phyloP scores from a whole-genome alignment of 2,888 invertebrate genomes.

The Subacronicta megacephala region DNA sequence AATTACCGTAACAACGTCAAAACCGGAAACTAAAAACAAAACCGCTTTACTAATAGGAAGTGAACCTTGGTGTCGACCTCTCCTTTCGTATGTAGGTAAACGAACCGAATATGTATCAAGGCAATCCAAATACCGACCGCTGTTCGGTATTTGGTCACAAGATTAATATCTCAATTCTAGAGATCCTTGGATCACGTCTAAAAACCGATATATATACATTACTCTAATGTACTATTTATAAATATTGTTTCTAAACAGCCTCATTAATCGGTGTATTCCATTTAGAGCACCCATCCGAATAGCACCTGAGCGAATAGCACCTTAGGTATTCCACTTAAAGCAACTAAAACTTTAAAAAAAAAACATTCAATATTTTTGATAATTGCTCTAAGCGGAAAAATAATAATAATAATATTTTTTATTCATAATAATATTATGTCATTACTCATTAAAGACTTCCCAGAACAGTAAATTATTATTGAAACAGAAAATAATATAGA shows the following conservation, averaged over 20 bases:
- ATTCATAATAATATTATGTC: too few relatives aligned
- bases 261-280: too few relatives aligned
- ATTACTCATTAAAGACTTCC: too few relatives aligned
- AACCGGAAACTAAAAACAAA: slow-evolving; percentile 55
- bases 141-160: slow-evolving; percentile 31
- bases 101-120: slow-evolving; percentile 62
- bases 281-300: too few relatives aligned
- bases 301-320: too few relatives aligned
- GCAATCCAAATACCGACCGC: slow-evolving; percentile 50
- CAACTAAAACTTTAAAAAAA: too few relatives aligned
- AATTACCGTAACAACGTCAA: slow-evolving; percentile 45
- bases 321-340: too few relatives aligned
- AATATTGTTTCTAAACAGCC: too few relatives aligned
- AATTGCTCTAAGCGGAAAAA: too few relatives aligned
- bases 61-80: slow-evolving; percentile 64
- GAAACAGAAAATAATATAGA: neutral
- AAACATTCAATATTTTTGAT: too few relatives aligned
- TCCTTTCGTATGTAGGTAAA: slow-evolving; percentile 65
- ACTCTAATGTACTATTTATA: too few relatives aligned
- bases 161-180: slow-evolving; percentile 28
- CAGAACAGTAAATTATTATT: slow-evolving; percentile 6
- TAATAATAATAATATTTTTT: too few relatives aligned
- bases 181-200: slow-evolving; percentile 17
- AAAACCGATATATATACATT: slow-evolving; percentile 1
- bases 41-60: slow-evolving; percentile 58